These are phyloP conservation scores for Thumatha senex DNA, from an alignment of 2,888 invertebrate species.

Conservation along the genomic window DNA sequence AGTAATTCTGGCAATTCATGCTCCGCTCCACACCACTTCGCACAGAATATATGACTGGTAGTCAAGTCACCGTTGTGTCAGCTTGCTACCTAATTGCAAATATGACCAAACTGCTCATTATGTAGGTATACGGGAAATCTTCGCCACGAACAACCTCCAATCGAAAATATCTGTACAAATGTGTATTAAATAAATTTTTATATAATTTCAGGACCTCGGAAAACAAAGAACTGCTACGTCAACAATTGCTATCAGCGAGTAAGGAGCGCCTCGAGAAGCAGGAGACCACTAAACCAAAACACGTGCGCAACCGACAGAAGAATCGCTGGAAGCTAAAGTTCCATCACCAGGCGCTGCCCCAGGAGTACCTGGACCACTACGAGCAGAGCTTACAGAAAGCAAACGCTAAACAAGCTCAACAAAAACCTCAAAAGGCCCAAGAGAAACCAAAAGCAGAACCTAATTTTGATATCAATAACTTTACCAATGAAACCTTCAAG, in stretches of 20 bases:
- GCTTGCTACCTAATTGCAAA: no score
- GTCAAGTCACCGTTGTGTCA: no score
- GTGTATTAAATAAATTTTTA: not conserved
- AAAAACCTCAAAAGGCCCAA: conserved; percentile 52
- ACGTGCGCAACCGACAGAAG: conserved; percentile 80
- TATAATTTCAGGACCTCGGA: conserved; percentile 66
- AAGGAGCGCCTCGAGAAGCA: conserved; percentile 65
- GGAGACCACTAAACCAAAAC: conserved; percentile 63
- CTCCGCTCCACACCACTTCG: no score
- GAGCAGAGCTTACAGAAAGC: conserved; percentile 87
- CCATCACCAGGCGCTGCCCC: conserved; percentile 91
- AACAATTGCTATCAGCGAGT: conserved; percentile 70
- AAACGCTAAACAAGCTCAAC: conserved; percentile 56
- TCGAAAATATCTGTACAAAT: no score
- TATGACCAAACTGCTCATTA: no score
- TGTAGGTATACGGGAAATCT: no score
- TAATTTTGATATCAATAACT: conserved; percentile 63
- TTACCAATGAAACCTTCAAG: conserved; percentile 86
- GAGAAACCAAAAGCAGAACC: conserved; percentile 69
- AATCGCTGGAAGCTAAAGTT: conserved; percentile 90
- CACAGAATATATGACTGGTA: no score
- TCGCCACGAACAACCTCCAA: no score
- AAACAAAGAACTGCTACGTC: conserved; percentile 74
- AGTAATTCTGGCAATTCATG: no score
- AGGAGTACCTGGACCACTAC: conserved; percentile 91